A percentile compares a stretch with the other conserved stretches of the same genome.
phyloP scores from a whole-genome alignment of 2,888 invertebrate species.

The Octodonta nipae region DNA sequence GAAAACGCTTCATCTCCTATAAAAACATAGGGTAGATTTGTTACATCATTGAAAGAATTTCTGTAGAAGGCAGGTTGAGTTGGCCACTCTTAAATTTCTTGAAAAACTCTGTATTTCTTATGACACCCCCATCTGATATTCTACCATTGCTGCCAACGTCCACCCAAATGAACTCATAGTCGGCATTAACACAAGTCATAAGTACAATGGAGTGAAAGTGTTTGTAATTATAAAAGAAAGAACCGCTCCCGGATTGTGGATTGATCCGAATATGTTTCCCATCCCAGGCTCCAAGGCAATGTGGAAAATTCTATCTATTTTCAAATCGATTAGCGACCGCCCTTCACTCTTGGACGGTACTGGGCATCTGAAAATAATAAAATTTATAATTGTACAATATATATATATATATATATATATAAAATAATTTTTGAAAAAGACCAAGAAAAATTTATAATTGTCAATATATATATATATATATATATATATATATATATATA shows the following conservation, averaged over 20 bases:
- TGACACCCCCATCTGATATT: slow-evolving; percentile 15
- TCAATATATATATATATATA: too few relatives aligned
- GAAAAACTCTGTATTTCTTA: slow-evolving; percentile 7
- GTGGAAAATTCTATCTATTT: slow-evolving; percentile 4
- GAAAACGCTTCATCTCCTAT: slow-evolving; percentile 7
- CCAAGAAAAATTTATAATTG: too few relatives aligned
- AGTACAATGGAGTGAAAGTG: slow-evolving; percentile 5
- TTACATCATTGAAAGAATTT: slow-evolving; percentile 4
- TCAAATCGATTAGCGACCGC: not conserved
- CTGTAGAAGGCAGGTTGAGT: slow-evolving; percentile 4
- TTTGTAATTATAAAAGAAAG: slow-evolving; percentile 6
- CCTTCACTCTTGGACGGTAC: slow-evolving; percentile 5
- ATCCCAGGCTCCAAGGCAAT: slow-evolving; percentile 4
- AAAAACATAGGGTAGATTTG: slow-evolving; percentile 6
- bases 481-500: too few relatives aligned
- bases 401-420: too few relatives aligned
- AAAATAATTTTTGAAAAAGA: too few relatives aligned
- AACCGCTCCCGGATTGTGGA: not conserved
- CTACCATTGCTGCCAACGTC: not conserved
- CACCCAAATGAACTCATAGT: slow-evolving; percentile 1
- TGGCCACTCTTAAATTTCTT: slow-evolving; percentile 2
- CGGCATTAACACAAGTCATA: slow-evolving; percentile 5
- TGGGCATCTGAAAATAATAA: slow-evolving; percentile 4
- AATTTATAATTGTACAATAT: too few relatives aligned
- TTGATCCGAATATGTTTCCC: slow-evolving; percentile 3